Evolutionary conservation across 2,113 vertebrate species (phyloP), one percentile per base, ranked within the genome.

Genomic region (Gymnorhina tibicen): DNA sequence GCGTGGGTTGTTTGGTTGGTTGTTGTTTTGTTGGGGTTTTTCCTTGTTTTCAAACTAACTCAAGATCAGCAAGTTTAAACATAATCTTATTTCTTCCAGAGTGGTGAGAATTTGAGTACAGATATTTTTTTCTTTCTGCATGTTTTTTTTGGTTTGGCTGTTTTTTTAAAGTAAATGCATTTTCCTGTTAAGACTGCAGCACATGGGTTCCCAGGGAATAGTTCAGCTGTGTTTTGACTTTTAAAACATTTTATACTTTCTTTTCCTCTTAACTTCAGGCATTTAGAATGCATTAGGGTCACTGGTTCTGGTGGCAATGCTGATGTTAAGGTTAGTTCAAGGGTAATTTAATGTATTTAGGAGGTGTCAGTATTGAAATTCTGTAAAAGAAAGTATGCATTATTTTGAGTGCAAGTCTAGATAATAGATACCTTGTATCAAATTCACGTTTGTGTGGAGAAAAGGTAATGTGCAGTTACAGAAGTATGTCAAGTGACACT

Each of bases 1-100:
- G 3, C 3, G 2, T 20, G 13, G 3, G 1, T 37, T 18, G n/a
- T 4, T 73, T 77, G 32, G 0, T 27, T 66, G 27, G 4, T 68
- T 46, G 7, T 28, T 41, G 8, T 4, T 60, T 75, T 52, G 8
- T 67, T 49, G 21, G 46, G 2, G 0, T 9, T 19, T 13, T 33
- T 11, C 1, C 8, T 37, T 78, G 7, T 64, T 92, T 81, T 70
- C 32, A 63, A 47, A 53, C 13, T 58, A 23, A 33, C 10, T 69
- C 18, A 16, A 42, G 15, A 66, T 68, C 23, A 75, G 30, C 24
- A 47, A 22, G 6, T 79, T 75, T 68, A 50, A 78, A 63, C 5
- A 28, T 16, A 33, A 42, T 12, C 35, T 46, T 42, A 24, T 37
- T 89, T 85, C 17, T 85, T 64, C 24, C 9, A 22, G 22, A n/a